A percentile compares a stretch with the other conserved stretches of the same genome.
Evolutionary conservation across 2,113 vertebrate genomes (phyloP).

Genomic region (Parotia lawesii): DNA sequence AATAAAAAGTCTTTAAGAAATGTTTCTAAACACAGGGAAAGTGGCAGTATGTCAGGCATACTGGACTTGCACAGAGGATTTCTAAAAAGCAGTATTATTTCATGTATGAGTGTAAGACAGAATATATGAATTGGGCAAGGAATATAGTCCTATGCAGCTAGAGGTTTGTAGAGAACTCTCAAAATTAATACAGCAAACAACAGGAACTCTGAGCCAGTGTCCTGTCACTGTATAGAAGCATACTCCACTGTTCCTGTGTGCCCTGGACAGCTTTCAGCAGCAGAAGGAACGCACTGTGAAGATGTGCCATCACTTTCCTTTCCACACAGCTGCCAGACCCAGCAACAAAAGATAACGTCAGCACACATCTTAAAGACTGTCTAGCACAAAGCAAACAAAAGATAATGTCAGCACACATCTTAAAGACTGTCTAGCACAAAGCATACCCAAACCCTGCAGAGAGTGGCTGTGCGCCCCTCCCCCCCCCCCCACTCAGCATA

Average conservation of each 20-base stretch:
- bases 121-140: not conserved
- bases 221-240: fast-evolving
- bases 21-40: not conserved
- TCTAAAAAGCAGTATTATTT: not conserved
- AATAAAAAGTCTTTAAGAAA: not conserved
- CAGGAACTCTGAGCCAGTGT: not conserved
- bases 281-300: not conserved
- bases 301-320: not conserved
- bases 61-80: not conserved
- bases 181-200: not conserved
- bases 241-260: not conserved
- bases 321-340: not conserved
- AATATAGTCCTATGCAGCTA: not conserved
- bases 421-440: not conserved
- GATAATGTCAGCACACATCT: fast-evolving
- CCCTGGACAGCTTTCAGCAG: not conserved
- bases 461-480: not conserved
- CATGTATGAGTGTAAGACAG: not conserved
- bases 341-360: not conserved
- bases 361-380: fast-evolving
- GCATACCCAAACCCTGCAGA: not conserved
- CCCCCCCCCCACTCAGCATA: not conserved
- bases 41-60: not conserved
- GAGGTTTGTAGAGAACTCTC: not conserved
- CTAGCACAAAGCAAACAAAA: not conserved